These are phyloP conservation scores for Adineta ricciae DNA, from an alignment of 2,888 invertebrate genomes.

Conservation along the genomic window DNA sequence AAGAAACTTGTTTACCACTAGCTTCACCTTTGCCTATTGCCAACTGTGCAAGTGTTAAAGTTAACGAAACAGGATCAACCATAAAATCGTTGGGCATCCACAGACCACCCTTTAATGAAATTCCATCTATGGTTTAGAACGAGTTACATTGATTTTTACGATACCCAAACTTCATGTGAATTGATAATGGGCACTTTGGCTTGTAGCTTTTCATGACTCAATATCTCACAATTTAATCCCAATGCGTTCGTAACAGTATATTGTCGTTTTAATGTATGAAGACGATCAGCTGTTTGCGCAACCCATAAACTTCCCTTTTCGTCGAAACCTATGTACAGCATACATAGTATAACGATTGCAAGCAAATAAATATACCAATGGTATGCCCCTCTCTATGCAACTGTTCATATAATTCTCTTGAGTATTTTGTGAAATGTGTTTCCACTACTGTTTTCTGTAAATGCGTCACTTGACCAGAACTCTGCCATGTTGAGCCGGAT, in stretches of 20 bases:
- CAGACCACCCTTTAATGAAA: slow-evolving; percentile 61
- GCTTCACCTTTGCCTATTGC: slow-evolving; percentile 45
- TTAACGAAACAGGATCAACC: slow-evolving; percentile 65
- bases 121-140: neutral
- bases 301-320: slow-evolving; percentile 32
- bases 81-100: slow-evolving; percentile 88
- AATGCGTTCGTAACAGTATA: slow-evolving; percentile 42
- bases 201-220: slow-evolving; percentile 66
- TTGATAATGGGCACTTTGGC: slow-evolving; percentile 68
- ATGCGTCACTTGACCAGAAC: slow-evolving; percentile 45
- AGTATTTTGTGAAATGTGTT: slow-evolving; percentile 55
- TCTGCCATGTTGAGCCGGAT: slow-evolving; percentile 48
- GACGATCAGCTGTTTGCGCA: slow-evolving; percentile 29
- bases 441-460: slow-evolving; percentile 59
- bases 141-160: neutral
- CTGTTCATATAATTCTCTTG: slow-evolving; percentile 42
- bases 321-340: neutral
- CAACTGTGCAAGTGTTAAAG: slow-evolving; percentile 38
- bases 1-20: neutral
- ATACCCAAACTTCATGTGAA: slow-evolving; percentile 58
- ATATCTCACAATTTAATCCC: slow-evolving; percentile 70
- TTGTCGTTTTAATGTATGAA: slow-evolving; percentile 20
- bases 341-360: neutral
- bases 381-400: slow-evolving; percentile 39
- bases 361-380: slow-evolving; percentile 43